A percentile compares a stretch with the other conserved stretches of the same genome.
These are phyloP conservation scores for Carassius auratus DNA, from an alignment of 2,113 vertebrate genomes.

Conservation along the genomic window DNA sequence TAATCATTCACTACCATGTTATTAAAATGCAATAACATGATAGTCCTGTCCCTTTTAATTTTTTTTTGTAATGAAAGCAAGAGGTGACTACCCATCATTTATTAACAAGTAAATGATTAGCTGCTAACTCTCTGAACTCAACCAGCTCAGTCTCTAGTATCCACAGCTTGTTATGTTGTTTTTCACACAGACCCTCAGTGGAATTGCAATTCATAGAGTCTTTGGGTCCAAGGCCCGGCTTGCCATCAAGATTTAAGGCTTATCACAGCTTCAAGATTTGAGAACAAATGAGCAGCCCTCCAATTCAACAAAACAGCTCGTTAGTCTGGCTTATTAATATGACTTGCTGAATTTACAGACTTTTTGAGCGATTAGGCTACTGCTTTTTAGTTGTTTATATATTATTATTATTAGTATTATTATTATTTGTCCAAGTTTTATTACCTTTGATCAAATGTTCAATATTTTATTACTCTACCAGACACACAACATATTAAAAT, in stretches of 20 bases:
- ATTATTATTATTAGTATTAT: neutral
- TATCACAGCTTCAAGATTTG: slow-evolving; percentile 29
- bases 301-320: slow-evolving; percentile 6
- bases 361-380: neutral
- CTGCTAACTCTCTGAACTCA: neutral
- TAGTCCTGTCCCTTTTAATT: neutral
- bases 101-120: neutral
- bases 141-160: neutral
- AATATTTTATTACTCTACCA: slow-evolving; percentile 9
- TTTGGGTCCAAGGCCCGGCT: slow-evolving; percentile 7
- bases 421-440: neutral
- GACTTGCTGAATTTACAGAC: slow-evolving; percentile 14
- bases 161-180: slow-evolving; percentile 25
- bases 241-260: slow-evolving; percentile 27
- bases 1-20: neutral
- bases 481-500: neutral
- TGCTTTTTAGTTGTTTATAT: neutral
- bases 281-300: slow-evolving; percentile 30
- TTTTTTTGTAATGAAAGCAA: neutral
- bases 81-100: neutral
- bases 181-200: slow-evolving; percentile 11
- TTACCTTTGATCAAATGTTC: neutral
- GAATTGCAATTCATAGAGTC: neutral
- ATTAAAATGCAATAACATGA: neutral
- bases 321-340: slow-evolving; percentile 26